Base-by-base conservation (phyloP, 2,113 vertebrate genomes). In the Pterocles burchelli region DNA sequence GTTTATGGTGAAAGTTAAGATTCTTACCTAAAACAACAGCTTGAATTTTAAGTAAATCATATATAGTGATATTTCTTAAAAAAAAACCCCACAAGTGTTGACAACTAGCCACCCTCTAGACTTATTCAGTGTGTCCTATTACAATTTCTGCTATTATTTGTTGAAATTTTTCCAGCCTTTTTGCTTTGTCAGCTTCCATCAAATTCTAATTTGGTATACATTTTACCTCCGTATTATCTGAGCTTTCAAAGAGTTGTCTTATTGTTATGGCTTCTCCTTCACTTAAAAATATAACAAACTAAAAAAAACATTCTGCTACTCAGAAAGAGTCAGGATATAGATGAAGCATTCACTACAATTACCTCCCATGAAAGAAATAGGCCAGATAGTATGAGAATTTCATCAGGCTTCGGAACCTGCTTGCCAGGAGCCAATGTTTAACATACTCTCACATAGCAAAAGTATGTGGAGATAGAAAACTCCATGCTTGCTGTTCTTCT, bases 301-400 rank as follows among this genome's bases (percentile, higher is more conserved):
- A 11, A 26, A 71, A 19, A 46, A 74, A 75, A 7, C 9, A 3
- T 61, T 49, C 17, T 71, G 36, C 34, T 84, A 20, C 26, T 72
- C 36, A 31, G 38, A 68, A 75, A 9, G 14, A 54, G 6, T 41
- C 14, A 36, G 20, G 20, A 41, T 5, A 57, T 7, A 84, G 34
- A 34, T 72, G 19, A 68, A 68, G 7, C 43, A 87, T 93, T 73
- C 58, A 61, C 49, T 65, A 17, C 9, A 36, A n/a, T 21, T 29
- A 43, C 14, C 54, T 43, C 21, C 71, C 55, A 46, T 24, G n/a
- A 72, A 85, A 81, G 13, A 86, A 81, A 78, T 0, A 34, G 33
- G 22, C 7, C 38, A 20, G 58, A n/a, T 0, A 65, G 11, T 3
- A 38, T 0, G 1, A 85, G 33, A 10, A 54, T 46, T 83, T 73